Base-by-base conservation (phyloP, 2,113 vertebrate species). In the Vimba vimba region DNA sequence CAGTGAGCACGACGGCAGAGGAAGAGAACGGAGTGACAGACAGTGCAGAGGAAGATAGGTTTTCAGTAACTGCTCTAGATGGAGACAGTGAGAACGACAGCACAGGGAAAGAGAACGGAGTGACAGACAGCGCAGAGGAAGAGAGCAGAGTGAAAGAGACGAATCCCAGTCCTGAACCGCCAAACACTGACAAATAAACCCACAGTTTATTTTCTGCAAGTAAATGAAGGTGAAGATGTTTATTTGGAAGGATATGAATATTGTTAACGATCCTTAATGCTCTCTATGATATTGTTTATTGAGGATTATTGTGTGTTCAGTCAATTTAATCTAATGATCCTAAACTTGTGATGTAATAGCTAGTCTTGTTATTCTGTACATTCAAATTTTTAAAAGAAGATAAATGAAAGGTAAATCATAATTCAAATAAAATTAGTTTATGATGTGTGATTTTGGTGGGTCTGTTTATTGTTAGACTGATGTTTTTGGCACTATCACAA, bases 401-500 rank as follows among this genome's bases (percentile, higher is more conserved):
- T 0, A 21, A 57, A 23, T 78, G 0, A 78, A 11, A 74, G 33
- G 33, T 33, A 33, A 33, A 4, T 33, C 3, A 7, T 75, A 1
- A 50, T 2, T 1, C 52, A 30, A 78, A 36, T 59, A 36, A 36
- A 36, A 33, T 59, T 0, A 23, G 9, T 23, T 21, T 21, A 78
- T 13, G 6, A 17, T n/a, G 15, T n/a, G 1, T 13, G 5, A 21
- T 25, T 13, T 59, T 78, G 10, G 17, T 39, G 30, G 1, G 17
- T 60, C 2, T 60, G 21, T 79, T 60, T 79, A 39, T 79, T 79
- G 30, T 79, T 36, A 60, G 77, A 79, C 33, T 79, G 30, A 60
- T 33, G 17, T 79, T 39, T 50, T 33, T 33, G 33, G 33, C 33
- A 33, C 33, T 33, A 33, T 33, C 0, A 33, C 3, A 0, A 33